These are phyloP conservation scores for Penaeus monodon DNA, from an alignment of 2,888 invertebrate species.

Conservation along the genomic window DNA sequence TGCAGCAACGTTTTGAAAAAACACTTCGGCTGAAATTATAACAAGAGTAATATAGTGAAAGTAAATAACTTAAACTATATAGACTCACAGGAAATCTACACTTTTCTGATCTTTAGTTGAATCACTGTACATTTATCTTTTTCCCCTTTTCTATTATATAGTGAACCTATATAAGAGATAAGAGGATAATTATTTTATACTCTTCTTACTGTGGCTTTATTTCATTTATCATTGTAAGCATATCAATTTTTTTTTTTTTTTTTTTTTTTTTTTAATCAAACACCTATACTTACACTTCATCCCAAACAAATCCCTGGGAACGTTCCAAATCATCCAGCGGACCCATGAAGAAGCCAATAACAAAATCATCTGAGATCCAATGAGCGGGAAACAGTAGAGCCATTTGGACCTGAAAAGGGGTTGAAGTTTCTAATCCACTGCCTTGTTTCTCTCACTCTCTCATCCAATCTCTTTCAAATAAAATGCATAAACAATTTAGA, in stretches of 20 bases:
- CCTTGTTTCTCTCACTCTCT: background rate
- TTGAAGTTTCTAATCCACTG: background rate
- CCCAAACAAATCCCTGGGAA: constrained; percentile 73
- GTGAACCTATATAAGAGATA: too few relatives aligned
- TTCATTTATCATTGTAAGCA: too few relatives aligned
- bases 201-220: too few relatives aligned
- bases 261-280: too few relatives aligned
- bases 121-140: too few relatives aligned
- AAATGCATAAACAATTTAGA: too few relatives aligned
- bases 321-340: constrained; percentile 69
- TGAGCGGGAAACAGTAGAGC: constrained; percentile 71
- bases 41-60: background rate
- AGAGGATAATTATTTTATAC: too few relatives aligned
- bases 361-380: constrained; percentile 73
- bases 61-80: background rate
- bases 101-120: too few relatives aligned
- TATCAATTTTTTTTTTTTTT: too few relatives aligned
- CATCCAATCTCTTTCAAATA: background rate
- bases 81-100: too few relatives aligned
- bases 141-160: too few relatives aligned
- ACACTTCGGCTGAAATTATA: constrained; percentile 77
- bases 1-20: constrained; percentile 81
- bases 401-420: constrained; percentile 71
- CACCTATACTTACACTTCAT: constrained; percentile 69
- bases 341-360: constrained; percentile 73